phyloP scores from a whole-genome alignment of 1,140 invertebrate species.

The Drosophila burlai region DNA sequence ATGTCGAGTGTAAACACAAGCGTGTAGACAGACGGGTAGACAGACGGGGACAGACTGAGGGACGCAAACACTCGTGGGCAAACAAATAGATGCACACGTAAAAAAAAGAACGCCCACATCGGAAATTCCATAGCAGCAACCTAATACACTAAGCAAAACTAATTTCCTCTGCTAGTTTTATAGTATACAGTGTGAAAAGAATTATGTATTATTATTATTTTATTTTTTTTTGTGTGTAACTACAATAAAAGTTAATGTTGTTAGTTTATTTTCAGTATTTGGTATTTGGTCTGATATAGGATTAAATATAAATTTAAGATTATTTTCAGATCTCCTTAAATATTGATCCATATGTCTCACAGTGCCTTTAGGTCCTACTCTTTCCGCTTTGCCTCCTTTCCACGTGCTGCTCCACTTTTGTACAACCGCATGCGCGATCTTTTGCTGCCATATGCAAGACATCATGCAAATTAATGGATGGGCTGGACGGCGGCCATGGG shows the following conservation, averaged over 20 bases:
- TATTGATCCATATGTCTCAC: neutral
- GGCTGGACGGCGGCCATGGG: constrained; percentile 9
- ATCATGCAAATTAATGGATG: constrained; percentile 57
- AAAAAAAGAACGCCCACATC: constrained; percentile 56
- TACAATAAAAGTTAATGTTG: too few species aligned
- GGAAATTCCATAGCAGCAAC: neutral
- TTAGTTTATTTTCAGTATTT: too few species aligned
- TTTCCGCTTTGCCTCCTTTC: constrained; percentile 6
- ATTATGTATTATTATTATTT: too few species aligned
- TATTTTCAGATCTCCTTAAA: neutral
- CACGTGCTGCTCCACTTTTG: constrained; percentile 48
- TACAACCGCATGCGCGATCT: constrained; percentile 64
- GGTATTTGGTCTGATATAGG: neutral
- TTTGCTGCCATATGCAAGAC: constrained; percentile 68
- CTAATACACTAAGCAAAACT: neutral
- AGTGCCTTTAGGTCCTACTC: constrained; percentile 3
- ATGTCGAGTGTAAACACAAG: constrained; percentile 53
- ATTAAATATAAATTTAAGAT: neutral
- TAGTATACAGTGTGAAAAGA: too few species aligned
- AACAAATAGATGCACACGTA: constrained; percentile 68
- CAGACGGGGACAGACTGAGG: neutral
- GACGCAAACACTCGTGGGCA: constrained; percentile 38
- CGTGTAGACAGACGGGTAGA: constrained; percentile 1
- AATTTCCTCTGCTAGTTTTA: neutral
- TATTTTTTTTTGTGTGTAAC: too few species aligned